A percentile compares a stretch with the other conserved stretches of the same genome.
Evolutionary conservation across 64 coral and sea anemone species (phyloP).

Genomic region (Actinia tenebrosa): DNA sequence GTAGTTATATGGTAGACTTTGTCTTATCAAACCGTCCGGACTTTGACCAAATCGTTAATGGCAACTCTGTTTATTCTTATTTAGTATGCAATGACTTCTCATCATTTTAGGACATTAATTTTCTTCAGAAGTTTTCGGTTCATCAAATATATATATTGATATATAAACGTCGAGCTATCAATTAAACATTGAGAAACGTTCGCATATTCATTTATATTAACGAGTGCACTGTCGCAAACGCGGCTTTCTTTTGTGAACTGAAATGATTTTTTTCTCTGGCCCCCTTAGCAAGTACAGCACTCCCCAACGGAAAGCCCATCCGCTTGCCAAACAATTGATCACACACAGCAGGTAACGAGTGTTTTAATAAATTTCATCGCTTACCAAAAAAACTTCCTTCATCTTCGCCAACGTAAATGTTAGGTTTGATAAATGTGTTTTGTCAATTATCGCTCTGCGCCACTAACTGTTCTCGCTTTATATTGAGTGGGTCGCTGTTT

Average conservation of each 20-base stretch:
- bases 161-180: too few species aligned
- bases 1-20: too few species aligned
- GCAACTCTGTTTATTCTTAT: too few species aligned
- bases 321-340: neutral
- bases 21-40: too few species aligned
- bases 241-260: neutral
- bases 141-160: too few species aligned
- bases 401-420: neutral
- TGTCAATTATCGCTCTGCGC: neutral
- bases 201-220: too few species aligned
- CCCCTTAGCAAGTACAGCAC: neutral
- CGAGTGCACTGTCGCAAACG: neutral
- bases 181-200: too few species aligned
- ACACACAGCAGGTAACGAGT: neutral
- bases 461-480: neutral
- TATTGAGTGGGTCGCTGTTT: too few species aligned
- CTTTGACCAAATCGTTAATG: too few species aligned
- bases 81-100: too few species aligned
- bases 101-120: too few species aligned
- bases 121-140: too few species aligned
- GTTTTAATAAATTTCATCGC: neutral
- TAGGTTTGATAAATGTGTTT: neutral
- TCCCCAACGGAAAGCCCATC: neutral
- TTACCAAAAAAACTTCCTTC: neutral
- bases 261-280: neutral